Evolutionary conservation across 1,140 invertebrate species (phyloP).

Genomic region (Lycorma delicatula): DNA sequence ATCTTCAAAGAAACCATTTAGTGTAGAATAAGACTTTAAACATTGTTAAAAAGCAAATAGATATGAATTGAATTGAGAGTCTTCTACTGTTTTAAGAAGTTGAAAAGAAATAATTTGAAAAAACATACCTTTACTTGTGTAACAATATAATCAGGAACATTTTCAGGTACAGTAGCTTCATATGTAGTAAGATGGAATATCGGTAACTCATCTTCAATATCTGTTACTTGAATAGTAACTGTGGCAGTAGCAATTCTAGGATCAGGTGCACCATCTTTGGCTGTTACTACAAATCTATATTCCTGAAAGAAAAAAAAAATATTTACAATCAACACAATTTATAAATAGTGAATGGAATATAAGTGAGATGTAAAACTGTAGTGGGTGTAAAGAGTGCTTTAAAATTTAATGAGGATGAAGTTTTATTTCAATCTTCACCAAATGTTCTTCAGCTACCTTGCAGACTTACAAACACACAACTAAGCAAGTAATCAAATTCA

Average conservation of each 20-base stretch:
- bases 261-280: slow-evolving; percentile 77
- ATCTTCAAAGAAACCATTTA: too few species aligned
- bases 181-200: slow-evolving; percentile 64
- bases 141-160: slow-evolving; percentile 63
- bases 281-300: slow-evolving; percentile 77
- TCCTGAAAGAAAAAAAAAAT: slow-evolving; percentile 41
- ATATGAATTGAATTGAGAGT: too few species aligned
- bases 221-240: slow-evolving; percentile 68
- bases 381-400: too few species aligned
- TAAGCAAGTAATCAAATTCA: too few species aligned
- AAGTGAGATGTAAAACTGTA: slow-evolving; percentile 10
- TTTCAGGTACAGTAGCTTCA: slow-evolving; percentile 72
- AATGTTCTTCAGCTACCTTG: too few species aligned
- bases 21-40: too few species aligned
- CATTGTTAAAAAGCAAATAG: too few species aligned
- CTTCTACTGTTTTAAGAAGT: neutral
- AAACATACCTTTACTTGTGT: slow-evolving; percentile 54
- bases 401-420: too few species aligned
- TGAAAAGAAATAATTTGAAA: neutral
- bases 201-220: slow-evolving; percentile 77
- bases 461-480: too few species aligned
- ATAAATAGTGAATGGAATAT: neutral
- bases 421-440: too few species aligned
- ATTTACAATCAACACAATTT: slow-evolving; percentile 12
- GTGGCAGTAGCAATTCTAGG: slow-evolving; percentile 76